Evolutionary conservation across 1,140 invertebrate genomes (phyloP), one percentile per base, ranked within the genome.

Genomic region (Hormaphis cornu): DNA sequence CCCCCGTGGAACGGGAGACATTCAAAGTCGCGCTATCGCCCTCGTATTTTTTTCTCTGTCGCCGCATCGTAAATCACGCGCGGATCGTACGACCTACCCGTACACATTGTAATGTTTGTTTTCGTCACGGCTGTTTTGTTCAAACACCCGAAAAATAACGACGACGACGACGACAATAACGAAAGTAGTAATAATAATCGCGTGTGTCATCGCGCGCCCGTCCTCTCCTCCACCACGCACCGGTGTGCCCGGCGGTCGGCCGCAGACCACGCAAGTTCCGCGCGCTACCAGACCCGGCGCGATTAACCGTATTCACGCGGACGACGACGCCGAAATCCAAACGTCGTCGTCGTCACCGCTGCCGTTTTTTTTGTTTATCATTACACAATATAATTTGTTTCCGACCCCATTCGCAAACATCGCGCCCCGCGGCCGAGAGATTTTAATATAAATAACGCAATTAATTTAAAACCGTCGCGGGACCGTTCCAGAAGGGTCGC

Each of bases 391-490:
- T 22, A 50, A n/a, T n/a, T n/a, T n/a, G n/a, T n/a, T n/a, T n/a
- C 37, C 37, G 42, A 46, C 18, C 42, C 42, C n/a, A 33, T 18
- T 14, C 20, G 9, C 33, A 24, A 22, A 40, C 53, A 14, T 20
- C 18, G 20, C 46, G 20, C 46, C 46, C 18, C 46, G 6, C 42
- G 3, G 4, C 24, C 46, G 40, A 50, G 50, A 53, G 50, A 26
- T 53, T 53, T 53, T 53, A 53, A 53, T 53, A 53, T 28, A 53
- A 53, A 53, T 53, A 53, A 53, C 50, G 50, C 50, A 30, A 53
- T 53, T 53, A 53, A 53, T 53, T 53, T 53, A 53, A 53, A 53
- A 53, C 50, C 50, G 50, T 53, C 18, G 28, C 42, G 30, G n/a
- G 30, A 24, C 40, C 42, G n/a, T 40, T 8, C 14, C 37, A 24